These are phyloP conservation scores for Lagenorhynchus albirostris DNA, from an alignment of 2,113 vertebrate species.

Conservation along the genomic window DNA sequence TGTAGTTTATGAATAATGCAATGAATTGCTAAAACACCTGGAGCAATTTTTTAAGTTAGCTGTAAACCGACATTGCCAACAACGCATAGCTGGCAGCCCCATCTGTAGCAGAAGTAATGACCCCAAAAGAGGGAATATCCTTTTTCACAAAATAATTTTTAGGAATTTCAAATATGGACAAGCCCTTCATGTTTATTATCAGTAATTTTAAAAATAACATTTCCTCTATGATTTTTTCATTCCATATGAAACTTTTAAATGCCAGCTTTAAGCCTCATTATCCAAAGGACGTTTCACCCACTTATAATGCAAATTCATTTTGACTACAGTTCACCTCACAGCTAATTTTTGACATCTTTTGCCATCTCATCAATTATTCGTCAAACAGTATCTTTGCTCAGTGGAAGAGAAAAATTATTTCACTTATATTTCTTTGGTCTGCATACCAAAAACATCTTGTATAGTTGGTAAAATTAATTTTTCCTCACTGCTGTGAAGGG, in stretches of 20 bases:
- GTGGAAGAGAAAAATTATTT: background rate
- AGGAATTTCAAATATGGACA: background rate
- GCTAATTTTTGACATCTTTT: conserved; percentile 13
- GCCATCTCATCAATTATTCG: conserved; percentile 12
- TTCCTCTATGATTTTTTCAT: conserved; percentile 1
- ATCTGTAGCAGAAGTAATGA: background rate
- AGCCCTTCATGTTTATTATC: background rate
- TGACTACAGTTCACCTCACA: background rate
- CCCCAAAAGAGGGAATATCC: background rate
- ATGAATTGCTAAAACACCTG: background rate
- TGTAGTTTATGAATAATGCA: background rate
- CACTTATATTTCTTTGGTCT: conserved; percentile 1
- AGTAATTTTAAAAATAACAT: background rate
- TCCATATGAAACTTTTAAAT: background rate
- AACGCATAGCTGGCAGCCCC: background rate
- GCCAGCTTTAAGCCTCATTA: background rate
- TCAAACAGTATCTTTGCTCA: background rate
- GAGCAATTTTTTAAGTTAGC: background rate
- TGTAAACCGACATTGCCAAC: background rate
- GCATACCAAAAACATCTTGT: background rate
- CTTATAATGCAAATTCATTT: conserved; percentile 46
- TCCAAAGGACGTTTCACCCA: background rate
- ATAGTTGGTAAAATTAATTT: background rate
- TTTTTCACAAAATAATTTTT: background rate
- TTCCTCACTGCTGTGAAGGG: background rate